phyloP scores from a whole-genome alignment of 2,113 vertebrate species.

The Oncorhynchus clarkii region DNA sequence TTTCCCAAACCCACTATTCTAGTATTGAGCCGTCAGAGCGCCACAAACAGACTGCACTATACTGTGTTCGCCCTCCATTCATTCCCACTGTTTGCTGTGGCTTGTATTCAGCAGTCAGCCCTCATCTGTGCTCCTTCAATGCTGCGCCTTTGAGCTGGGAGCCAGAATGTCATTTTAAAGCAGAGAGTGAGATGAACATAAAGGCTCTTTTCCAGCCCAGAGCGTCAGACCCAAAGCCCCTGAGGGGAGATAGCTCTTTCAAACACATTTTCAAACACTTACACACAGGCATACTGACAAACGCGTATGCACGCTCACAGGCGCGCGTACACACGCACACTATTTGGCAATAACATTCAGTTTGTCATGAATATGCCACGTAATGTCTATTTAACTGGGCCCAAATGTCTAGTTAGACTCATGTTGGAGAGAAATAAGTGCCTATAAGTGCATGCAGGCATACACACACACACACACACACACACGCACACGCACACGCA shows the following conservation, averaged over 20 bases:
- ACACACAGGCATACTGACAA: background rate
- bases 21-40: no score
- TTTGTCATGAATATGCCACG: slow-evolving; percentile 44
- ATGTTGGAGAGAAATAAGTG: slow-evolving; percentile 44
- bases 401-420: slow-evolving; percentile 46
- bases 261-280: slow-evolving; percentile 2
- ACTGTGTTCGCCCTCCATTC: background rate
- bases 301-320: slow-evolving; percentile 1
- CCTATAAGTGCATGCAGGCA: slow-evolving; percentile 18
- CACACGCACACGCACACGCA: slow-evolving; percentile 6
- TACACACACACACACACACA: slow-evolving; percentile 1
- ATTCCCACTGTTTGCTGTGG: background rate
- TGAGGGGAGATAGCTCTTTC: slow-evolving; percentile 26
- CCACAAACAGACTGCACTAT: background rate
- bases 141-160: slow-evolving; percentile 4
- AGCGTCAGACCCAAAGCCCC: slow-evolving; percentile 10
- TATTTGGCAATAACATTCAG: slow-evolving; percentile 26
- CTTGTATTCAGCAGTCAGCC: slow-evolving; percentile 8
- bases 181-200: background rate
- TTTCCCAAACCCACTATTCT: no score
- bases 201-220: slow-evolving; percentile 15
- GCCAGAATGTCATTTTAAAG: background rate
- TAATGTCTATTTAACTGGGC: slow-evolving; percentile 47
- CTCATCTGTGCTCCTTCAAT: background rate
- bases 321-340: slow-evolving; percentile 9